These are phyloP conservation scores for Terrapene triunguis DNA, from an alignment of 2,113 vertebrate species.

Conservation along the genomic window DNA sequence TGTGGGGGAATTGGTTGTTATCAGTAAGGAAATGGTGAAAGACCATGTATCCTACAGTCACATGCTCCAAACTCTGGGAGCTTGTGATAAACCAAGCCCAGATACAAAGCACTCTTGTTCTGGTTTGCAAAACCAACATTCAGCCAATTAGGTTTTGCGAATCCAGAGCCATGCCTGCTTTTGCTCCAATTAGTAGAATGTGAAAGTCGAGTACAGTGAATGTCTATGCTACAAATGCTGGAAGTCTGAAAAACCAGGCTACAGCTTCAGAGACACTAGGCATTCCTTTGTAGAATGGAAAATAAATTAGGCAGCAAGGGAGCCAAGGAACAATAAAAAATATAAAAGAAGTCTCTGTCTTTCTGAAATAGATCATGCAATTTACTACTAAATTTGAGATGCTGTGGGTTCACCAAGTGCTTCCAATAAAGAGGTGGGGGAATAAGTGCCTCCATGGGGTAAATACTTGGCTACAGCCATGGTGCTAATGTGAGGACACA, in stretches of 20 bases:
- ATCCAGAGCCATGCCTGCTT: background rate
- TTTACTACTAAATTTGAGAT: background rate
- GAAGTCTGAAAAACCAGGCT: conserved; percentile 6
- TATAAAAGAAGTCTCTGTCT: background rate
- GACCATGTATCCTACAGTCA: background rate
- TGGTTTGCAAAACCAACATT: background rate
- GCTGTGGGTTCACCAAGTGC: background rate
- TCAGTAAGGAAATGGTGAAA: background rate
- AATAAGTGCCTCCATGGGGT: background rate
- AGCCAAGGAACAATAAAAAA: background rate
- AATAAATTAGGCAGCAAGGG: conserved; percentile 37
- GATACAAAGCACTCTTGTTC: background rate
- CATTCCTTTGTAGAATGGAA: conserved; percentile 17
- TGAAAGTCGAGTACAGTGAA: conserved; percentile 3
- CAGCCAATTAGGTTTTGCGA: background rate
- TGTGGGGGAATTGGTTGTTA: conserved; percentile 7
- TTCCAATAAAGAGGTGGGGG: background rate
- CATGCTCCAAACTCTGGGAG: background rate
- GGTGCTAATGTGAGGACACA: background rate
- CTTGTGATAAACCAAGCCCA: background rate
- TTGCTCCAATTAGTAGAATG: background rate
- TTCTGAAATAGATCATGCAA: background rate
- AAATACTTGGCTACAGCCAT: background rate
- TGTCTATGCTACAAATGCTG: background rate
- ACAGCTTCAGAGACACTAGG: background rate